Conservation (phyloP, 2,797 vertebrate genomes). For the Enteromius mattozi region DNA sequence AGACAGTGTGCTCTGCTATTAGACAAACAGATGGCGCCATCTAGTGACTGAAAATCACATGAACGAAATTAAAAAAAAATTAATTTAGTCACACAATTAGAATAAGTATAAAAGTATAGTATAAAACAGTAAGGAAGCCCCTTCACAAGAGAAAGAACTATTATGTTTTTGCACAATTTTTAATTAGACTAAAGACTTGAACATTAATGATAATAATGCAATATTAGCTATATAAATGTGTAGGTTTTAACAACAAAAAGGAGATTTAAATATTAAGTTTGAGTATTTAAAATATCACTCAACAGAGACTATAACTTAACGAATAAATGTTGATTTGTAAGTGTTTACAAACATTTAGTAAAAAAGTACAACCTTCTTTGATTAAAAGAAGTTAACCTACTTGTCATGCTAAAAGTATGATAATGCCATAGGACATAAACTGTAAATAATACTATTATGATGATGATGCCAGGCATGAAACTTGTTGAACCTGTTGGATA, state of each 20-base stretch:
- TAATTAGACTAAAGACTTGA: background rate
- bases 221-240: background rate
- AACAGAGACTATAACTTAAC: background rate
- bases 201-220: background rate
- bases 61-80: background rate
- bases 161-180: background rate
- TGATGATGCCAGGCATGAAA: background rate
- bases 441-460: background rate
- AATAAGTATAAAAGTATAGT: background rate
- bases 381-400: background rate
- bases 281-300: background rate
- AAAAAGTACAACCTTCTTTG: background rate
- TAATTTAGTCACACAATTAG: background rate
- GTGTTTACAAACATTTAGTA: background rate
- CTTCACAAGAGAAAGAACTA: background rate
- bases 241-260: background rate
- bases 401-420: background rate
- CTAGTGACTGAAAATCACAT: slow-evolving; percentile 30
- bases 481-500: background rate
- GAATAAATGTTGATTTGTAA: background rate
- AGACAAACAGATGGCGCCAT: slow-evolving; percentile 29
- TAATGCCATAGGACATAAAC: background rate
- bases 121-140: background rate
- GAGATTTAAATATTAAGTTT: background rate
- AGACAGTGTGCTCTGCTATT: background rate